Percentiles rank a stretch among this genome's conserved stretches.
phyloP scores from a whole-genome alignment of 2,888 invertebrate species.

The Hirtodrosophila alboralis region DNA sequence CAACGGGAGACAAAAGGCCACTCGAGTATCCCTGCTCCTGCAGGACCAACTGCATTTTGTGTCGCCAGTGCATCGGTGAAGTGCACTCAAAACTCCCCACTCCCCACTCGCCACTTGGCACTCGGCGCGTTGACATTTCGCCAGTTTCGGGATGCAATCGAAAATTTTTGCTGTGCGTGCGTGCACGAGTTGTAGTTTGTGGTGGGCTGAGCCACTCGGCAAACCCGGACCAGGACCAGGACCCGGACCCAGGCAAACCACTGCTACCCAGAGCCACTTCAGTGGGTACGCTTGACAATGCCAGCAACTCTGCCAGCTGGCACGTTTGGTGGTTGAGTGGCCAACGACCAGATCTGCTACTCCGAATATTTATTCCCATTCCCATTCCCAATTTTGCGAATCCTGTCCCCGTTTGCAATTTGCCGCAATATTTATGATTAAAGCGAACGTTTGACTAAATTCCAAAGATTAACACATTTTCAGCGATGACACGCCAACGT shows the following conservation, averaged over 20 bases:
- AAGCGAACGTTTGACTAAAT: constrained; percentile 72
- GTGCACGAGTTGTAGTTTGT: constrained; percentile 76
- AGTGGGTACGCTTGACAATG: constrained; percentile 61
- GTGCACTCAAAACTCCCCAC: constrained; percentile 29
- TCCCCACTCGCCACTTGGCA: constrained; percentile 12
- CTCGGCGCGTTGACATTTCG: constrained; percentile 63
- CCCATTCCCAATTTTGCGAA: neutral
- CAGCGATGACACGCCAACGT: constrained; percentile 68
- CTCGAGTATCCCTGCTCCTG: constrained; percentile 34
- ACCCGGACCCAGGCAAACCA: no score
- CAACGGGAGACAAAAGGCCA: constrained; percentile 37
- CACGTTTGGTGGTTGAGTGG: constrained; percentile 74
- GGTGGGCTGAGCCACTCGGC: constrained; percentile 53
- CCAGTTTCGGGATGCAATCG: constrained; percentile 54
- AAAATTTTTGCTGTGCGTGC: constrained; percentile 47
- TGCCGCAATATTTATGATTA: constrained; percentile 64
- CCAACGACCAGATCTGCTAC: constrained; percentile 20
- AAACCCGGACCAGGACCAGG: no score
- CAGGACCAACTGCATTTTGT: constrained; percentile 60
- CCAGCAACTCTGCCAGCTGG: constrained; percentile 63
- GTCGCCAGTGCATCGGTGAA: constrained; percentile 61
- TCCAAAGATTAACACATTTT: constrained; percentile 74
- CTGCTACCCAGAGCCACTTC: constrained; percentile 46
- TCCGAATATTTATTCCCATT: neutral
- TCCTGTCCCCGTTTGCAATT: constrained; percentile 18